Evolutionary conservation across 2,888 invertebrate genomes (phyloP), one percentile per base, ranked within the genome.

Genomic region (Scaptomyza reducta): DNA sequence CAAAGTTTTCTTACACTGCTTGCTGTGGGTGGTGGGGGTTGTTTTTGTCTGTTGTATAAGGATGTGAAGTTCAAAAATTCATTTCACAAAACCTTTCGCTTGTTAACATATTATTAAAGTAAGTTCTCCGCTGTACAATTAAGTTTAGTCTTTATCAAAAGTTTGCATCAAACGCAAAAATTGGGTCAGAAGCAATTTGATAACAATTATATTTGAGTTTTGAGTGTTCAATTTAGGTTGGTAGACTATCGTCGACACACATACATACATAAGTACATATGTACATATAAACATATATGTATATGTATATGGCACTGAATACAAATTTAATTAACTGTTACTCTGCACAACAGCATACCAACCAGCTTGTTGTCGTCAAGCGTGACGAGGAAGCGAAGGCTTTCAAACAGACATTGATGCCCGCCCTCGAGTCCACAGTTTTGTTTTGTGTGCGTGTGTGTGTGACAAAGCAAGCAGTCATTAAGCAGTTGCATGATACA

Each of bases 401-500:
- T 38, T 33, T 33, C 13, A 31, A 11, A 44, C 13, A 25, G 31
- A 45, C 45, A 51, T 10, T 44, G 29, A 16, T 33, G 50, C 16
- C 31, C 3, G 22, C 22, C 22, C 10, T 31, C 31, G 31, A 31
- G 25, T 7, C 22, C 41, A 25, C 46, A 13, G 22, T 27, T 50
- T 50, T 42, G 47, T 46, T 6, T 42, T n/a, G 44, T 31, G 9
- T 29, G 3, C 3, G 27, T 3, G 27, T n/a, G n/a, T n/a, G n/a
- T 22, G 22, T 22, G 29, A 29, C 11, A 31, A 3, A 27, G 44
- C 60, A 42, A 42, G 27, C 18, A 40, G 22, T 71, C 74, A 67
- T 49, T 51, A 55, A 45, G 31, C 55, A 45, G 44, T 27, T 68
- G 68, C 74, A 64, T 69, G 74, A 64, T 62, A 65, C 9, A 5